Evolutionary conservation across 2,888 invertebrate genomes (phyloP).

Genomic region (Oeneis ivallda): DNA sequence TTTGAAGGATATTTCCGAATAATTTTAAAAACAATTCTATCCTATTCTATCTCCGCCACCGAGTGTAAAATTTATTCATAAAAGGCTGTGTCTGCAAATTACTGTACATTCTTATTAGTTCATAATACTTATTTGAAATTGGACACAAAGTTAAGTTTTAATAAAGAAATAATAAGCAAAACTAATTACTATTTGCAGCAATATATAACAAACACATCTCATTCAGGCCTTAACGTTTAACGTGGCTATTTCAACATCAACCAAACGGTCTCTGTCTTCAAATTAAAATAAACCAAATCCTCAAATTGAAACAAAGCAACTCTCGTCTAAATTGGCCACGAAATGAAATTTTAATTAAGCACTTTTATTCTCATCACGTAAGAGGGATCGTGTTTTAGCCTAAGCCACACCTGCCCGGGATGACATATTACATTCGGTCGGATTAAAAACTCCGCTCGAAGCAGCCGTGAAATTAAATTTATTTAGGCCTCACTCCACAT

Average conservation of each 20-base stretch:
- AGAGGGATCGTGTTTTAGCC: slow-evolving; percentile 44
- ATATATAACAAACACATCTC: background rate
- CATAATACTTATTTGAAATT: background rate
- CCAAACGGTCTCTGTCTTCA: slow-evolving; percentile 24
- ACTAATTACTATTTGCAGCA: background rate
- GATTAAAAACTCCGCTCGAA: slow-evolving; percentile 64
- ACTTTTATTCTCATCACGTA: slow-evolving; percentile 58
- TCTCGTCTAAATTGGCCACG: slow-evolving; percentile 31
- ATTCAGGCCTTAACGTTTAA: no score
- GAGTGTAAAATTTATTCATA: no score
- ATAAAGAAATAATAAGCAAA: background rate
- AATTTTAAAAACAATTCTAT: no score
- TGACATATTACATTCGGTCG: slow-evolving; percentile 59
- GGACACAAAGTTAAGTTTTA: background rate
- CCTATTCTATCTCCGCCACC: no score
- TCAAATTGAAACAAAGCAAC: slow-evolving; percentile 30
- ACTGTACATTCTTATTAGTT: no score
- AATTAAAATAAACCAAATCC: slow-evolving; percentile 29
- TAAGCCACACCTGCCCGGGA: slow-evolving; percentile 57
- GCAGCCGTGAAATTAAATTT: slow-evolving; percentile 76
- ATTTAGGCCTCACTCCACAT: slow-evolving; percentile 74
- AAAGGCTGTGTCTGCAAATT: no score
- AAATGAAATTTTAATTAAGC: slow-evolving; percentile 56
- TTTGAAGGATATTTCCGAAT: no score
- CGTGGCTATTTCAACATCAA: slow-evolving; percentile 8